Conservation (phyloP, 1,140 invertebrate genomes). For the Zaprionus ghesquierei region DNA sequence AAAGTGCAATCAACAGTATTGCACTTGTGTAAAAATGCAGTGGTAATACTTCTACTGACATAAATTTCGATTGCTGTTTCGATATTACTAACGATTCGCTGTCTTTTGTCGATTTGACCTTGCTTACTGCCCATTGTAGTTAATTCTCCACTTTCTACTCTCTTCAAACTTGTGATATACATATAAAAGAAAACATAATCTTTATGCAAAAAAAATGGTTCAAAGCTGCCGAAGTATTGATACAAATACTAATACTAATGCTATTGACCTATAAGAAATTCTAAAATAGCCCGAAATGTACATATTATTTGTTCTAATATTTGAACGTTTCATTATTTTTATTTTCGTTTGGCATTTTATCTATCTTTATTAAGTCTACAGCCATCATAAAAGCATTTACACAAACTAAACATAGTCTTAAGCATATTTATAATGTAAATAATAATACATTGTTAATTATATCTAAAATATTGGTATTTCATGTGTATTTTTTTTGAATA, state of each 20-base stretch:
- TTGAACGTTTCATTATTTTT: neutral
- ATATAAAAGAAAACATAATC: slow-evolving; percentile 39
- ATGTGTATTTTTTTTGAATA: neutral
- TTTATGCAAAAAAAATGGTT: slow-evolving; percentile 8
- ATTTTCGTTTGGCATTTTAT: neutral
- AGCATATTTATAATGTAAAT: slow-evolving; percentile 8
- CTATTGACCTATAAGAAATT: neutral
- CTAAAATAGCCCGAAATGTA: neutral
- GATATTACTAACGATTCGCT: neutral
- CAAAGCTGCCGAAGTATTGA: neutral
- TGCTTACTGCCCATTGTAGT: slow-evolving; percentile 62
- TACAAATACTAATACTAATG: neutral
- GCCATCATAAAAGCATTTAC: neutral
- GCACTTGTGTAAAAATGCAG: neutral
- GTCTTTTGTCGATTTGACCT: slow-evolving; percentile 5
- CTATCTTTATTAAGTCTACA: neutral
- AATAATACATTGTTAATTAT: neutral
- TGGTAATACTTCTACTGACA: neutral
- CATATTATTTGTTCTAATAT: neutral
- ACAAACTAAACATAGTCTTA: neutral
- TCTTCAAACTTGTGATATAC: slow-evolving; percentile 79
- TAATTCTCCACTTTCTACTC: slow-evolving; percentile 67
- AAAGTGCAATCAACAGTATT: neutral
- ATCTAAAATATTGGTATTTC: neutral
- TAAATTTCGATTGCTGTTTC: neutral